A percentile compares a stretch with the other conserved stretches of the same genome.
Conservation (phyloP, 1,140 invertebrate species). For the Zelostemma sp. region DNA sequence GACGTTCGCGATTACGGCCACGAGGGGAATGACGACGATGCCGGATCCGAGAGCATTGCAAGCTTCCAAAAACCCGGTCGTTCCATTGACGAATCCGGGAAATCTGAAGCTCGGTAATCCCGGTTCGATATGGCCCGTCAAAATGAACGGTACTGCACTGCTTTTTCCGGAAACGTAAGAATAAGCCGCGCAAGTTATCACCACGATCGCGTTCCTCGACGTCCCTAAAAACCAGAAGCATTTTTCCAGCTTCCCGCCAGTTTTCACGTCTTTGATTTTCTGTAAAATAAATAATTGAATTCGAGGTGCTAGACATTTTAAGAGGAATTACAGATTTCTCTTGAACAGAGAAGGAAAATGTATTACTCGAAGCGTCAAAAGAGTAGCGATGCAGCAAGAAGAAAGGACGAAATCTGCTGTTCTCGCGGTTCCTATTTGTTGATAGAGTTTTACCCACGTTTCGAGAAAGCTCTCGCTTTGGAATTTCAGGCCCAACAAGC, state of each 20-base stretch:
- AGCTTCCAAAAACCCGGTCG: constrained; percentile 71
- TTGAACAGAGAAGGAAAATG: no score
- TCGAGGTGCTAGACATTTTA: no score
- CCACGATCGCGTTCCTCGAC: constrained; percentile 82
- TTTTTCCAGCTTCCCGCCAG: constrained; percentile 70
- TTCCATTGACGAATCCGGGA: constrained; percentile 70
- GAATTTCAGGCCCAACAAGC: constrained; percentile 77
- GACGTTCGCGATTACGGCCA: constrained; percentile 80
- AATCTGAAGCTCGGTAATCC: constrained; percentile 71
- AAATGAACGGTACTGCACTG: constrained; percentile 64
- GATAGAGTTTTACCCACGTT: constrained; percentile 72
- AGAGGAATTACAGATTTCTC: no score
- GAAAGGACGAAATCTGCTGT: constrained; percentile 76
- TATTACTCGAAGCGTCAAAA: constrained; percentile 75
- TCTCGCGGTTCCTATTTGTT: constrained; percentile 71
- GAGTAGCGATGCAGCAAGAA: constrained; percentile 73
- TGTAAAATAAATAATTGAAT: constrained; percentile 51
- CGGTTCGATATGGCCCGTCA: constrained; percentile 72
- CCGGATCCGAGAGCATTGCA: constrained; percentile 73
- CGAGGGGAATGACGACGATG: constrained; percentile 76
- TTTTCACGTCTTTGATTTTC: constrained; percentile 69
- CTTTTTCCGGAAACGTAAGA: constrained; percentile 69
- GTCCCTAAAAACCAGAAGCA: constrained; percentile 77
- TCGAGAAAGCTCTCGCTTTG: constrained; percentile 75
- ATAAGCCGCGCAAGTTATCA: constrained; percentile 76